phyloP scores from a whole-genome alignment of 2,888 invertebrate genomes.

The Dastarcus helophoroides region DNA sequence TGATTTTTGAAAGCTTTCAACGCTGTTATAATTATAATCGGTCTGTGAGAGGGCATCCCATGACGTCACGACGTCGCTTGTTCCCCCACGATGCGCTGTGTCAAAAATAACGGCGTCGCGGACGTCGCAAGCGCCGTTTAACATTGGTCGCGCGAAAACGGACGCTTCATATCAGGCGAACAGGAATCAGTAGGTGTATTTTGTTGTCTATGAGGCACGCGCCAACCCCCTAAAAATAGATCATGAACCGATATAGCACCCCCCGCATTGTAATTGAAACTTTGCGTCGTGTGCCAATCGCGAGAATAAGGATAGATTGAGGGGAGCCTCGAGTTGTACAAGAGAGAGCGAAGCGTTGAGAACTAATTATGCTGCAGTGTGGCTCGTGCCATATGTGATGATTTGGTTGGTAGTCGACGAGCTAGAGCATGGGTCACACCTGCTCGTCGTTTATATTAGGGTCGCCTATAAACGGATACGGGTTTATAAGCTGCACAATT shows the following conservation, averaged over 20 bases:
- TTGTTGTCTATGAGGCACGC: slow-evolving; percentile 11
- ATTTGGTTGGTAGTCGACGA: too few relatives aligned
- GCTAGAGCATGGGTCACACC: too few relatives aligned
- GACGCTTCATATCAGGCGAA: slow-evolving; percentile 28
- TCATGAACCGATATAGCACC: slow-evolving; percentile 13
- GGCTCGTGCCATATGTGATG: slow-evolving; percentile 1
- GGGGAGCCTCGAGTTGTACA: not conserved
- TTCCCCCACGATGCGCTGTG: slow-evolving; percentile 7
- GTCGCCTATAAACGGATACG: too few relatives aligned
- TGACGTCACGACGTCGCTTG: slow-evolving; percentile 27
- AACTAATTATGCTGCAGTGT: slow-evolving; percentile 2
- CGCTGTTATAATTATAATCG: slow-evolving; percentile 2
- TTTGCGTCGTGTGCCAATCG: slow-evolving; percentile 8
- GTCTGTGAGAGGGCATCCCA: slow-evolving; percentile 29
- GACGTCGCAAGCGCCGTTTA: slow-evolving; percentile 27
- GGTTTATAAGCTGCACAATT: too few relatives aligned
- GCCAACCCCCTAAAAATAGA: slow-evolving; percentile 29
- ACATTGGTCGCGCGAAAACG: slow-evolving; percentile 28
- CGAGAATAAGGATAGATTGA: slow-evolving; percentile 4
- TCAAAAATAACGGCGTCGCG: slow-evolving; percentile 18
- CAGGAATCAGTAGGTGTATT: slow-evolving; percentile 18
- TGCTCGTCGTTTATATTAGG: too few relatives aligned
- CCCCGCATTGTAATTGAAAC: slow-evolving; percentile 10
- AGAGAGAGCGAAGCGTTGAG: slow-evolving; percentile 2
- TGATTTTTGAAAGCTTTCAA: not conserved